Evolutionary conservation across 2,888 invertebrate genomes (phyloP).

Genomic region (Cheilosia impressa): DNA sequence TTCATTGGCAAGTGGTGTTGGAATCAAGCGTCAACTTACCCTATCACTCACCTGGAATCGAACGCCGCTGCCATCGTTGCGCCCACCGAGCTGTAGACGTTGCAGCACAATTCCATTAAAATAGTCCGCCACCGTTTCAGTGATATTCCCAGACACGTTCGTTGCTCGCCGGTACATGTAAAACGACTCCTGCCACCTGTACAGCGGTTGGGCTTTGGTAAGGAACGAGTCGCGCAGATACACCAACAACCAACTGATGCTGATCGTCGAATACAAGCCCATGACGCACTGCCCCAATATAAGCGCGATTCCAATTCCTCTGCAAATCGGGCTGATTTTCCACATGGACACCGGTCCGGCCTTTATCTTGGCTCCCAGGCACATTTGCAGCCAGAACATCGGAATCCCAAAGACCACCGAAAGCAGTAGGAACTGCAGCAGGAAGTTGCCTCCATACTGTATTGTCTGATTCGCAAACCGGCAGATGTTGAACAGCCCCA

Average conservation of each 20-base stretch:
- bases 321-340: conserved; percentile 95
- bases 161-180: conserved; percentile 88
- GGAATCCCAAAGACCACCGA: conserved; percentile 93
- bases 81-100: conserved; percentile 83
- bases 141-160: conserved; percentile 85
- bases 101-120: conserved; percentile 92
- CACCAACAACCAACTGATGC: conserved; percentile 95
- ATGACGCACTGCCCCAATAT: conserved; percentile 91
- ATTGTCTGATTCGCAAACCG: conserved; percentile 93
- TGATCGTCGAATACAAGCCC: conserved; percentile 94
- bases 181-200: conserved; percentile 92
- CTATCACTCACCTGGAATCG: conserved; percentile 82
- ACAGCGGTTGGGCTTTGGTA: conserved; percentile 88
- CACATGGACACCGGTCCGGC: conserved; percentile 96
- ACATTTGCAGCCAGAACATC: conserved; percentile 92
- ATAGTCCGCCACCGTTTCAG: conserved; percentile 93
- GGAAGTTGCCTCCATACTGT: conserved; percentile 94
- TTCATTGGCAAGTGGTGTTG: conserved; percentile 5
- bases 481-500: conserved; percentile 94
- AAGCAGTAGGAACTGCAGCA: conserved; percentile 93
- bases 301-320: conserved; percentile 94
- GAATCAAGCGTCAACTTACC: conserved; percentile 77
- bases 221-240: conserved; percentile 95
- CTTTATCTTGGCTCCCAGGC: conserved; percentile 92
- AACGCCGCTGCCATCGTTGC: conserved; percentile 79